Base-by-base conservation (phyloP, 2,797 vertebrate genomes). In the Ptychobarbus kaznakovi region DNA sequence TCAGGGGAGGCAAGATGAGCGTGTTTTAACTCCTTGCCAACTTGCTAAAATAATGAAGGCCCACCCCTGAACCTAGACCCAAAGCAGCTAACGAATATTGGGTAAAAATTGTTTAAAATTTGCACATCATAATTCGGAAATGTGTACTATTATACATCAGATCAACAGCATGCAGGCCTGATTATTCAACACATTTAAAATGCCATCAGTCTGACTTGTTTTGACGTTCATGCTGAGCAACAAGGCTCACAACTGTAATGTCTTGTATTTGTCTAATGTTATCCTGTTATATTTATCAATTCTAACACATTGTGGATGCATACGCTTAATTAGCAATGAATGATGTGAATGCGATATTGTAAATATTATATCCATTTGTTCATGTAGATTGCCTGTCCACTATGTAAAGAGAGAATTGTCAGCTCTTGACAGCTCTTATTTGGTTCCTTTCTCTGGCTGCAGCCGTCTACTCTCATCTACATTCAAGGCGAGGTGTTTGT, bases 401-500 rank as follows among this genome's bases (percentile, higher is more conserved):
- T 56, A 8, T n/a, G 32, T 56, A 3, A 76, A 56, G 32, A n/a
- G 18, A 56, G 28, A n/a, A 56, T n/a, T 35, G 16, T 35, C 25
- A 35, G 16, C 40, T 44, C 66, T 40, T 44, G 69, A 25, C 22
- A 72, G 69, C 49, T 53, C 20, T 77, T 56, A 4, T 58, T 76
- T 16, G 32, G 11, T 56, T 58, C 12, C 4, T 25, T 32, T 79
- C n/a, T 65, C 13, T 63, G 76, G 8, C 38, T 63, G 69, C 22
- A 72, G 38, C 13, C 12, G n/a, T 61, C n/a, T 32, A 44, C 40
- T 63, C 76, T 79, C 76, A 65, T 79, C 58, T 79, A 46, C n/a
- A 65, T 65, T 79, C 58, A 63, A 61, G 76, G 8, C 40, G 15
- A 79, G 40, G 15, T 42, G 76, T 61, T 63, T 65, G 76, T 65